phyloP scores from a whole-genome alignment of 2,888 invertebrate genomes.

The Andrena marginata region DNA sequence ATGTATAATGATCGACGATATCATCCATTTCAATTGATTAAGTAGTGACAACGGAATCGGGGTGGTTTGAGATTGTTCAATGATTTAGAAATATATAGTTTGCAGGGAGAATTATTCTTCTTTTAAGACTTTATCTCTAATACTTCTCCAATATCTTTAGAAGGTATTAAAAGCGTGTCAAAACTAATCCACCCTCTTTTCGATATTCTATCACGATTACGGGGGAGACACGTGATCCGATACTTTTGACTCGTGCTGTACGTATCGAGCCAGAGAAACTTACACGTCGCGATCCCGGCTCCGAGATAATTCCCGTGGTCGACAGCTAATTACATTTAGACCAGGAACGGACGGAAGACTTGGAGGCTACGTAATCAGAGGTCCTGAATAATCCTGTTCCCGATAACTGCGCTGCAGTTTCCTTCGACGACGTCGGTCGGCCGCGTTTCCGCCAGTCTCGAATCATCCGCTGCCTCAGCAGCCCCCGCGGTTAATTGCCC shows the following conservation, averaged over 20 bases:
- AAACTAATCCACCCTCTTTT: no score
- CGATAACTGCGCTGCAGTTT: constrained; percentile 71
- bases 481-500: constrained; percentile 69
- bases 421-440: constrained; percentile 57
- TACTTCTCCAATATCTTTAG: no score
- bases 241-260: not conserved
- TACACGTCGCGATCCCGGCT: constrained; percentile 28
- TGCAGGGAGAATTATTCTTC: no score
- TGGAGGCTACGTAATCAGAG: constrained; percentile 75
- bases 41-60: no score
- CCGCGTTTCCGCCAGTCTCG: constrained; percentile 40
- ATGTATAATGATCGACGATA: constrained; percentile 1
- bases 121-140: no score
- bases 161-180: no score
- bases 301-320: constrained; percentile 68
- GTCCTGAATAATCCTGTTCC: constrained; percentile 77
- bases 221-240: not conserved
- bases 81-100: no score
- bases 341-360: constrained; percentile 70
- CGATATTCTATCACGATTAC: no score
- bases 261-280: constrained; percentile 10
- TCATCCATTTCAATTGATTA: not conserved
- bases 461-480: constrained; percentile 65
- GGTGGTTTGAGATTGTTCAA: no score
- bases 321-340: constrained; percentile 77